phyloP scores from a whole-genome alignment of 2,797 vertebrate genomes.

The Falco novaeseelandiae region DNA sequence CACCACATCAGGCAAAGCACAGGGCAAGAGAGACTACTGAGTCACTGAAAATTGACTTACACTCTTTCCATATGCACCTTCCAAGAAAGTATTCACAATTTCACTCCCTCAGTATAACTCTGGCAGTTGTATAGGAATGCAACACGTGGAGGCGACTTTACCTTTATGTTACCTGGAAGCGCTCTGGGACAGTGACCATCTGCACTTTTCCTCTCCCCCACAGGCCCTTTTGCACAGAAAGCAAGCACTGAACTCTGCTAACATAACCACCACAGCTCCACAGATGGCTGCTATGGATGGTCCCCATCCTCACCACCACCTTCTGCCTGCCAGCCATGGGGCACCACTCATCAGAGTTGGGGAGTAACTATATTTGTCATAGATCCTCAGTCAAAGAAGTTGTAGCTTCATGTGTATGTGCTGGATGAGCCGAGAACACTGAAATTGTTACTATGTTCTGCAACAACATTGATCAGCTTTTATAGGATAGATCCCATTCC shows the following conservation, averaged over 20 bases:
- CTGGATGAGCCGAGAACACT: background rate
- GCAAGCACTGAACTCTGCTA: background rate
- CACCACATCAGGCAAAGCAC: background rate
- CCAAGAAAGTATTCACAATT: background rate
- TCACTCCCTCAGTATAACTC: background rate
- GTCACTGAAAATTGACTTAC: background rate
- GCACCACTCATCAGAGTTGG: rapidly evolving
- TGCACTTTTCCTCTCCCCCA: background rate
- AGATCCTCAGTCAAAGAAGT: background rate
- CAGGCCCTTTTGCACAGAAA: background rate
- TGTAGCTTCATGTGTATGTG: background rate
- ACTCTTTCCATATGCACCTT: background rate
- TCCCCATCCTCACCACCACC: background rate
- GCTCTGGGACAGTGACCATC: background rate
- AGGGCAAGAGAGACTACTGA: background rate
- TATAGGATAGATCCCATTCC: background rate
- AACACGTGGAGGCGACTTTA: rapidly evolving
- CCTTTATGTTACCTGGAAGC: rapidly evolving
- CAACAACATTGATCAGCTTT: background rate
- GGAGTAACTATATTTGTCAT: background rate
- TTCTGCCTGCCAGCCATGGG: background rate
- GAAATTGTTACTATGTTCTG: background rate
- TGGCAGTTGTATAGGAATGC: rapidly evolving
- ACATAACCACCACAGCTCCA: background rate
- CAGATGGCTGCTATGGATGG: rapidly evolving